A percentile compares a stretch with the other conserved stretches of the same genome.
These are phyloP conservation scores for Drosophila putrida DNA, from an alignment of 2,888 invertebrate genomes.

Conservation along the genomic window DNA sequence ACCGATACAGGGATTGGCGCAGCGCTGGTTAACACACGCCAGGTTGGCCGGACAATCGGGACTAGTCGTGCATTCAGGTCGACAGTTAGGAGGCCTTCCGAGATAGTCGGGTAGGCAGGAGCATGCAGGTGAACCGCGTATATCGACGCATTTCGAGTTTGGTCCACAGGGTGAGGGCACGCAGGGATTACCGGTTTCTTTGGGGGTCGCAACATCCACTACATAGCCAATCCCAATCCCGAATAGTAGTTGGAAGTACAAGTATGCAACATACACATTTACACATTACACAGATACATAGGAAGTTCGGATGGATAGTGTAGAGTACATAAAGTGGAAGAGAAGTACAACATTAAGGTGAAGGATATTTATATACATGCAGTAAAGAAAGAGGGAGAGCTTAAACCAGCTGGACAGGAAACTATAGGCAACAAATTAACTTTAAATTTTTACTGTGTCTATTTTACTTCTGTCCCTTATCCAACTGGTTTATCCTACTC, in stretches of 20 bases:
- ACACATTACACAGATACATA: constrained; percentile 65
- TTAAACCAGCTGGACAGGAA: constrained; percentile 55
- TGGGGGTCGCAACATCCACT: constrained; percentile 85
- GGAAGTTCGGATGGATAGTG: constrained; percentile 60
- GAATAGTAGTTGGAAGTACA: constrained; percentile 49
- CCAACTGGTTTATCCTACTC: constrained; percentile 39
- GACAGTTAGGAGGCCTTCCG: constrained; percentile 94
- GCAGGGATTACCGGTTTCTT: constrained; percentile 91
- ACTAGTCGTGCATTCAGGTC: constrained; percentile 91
- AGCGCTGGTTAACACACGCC: constrained; percentile 92
- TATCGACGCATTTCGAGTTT: constrained; percentile 91
- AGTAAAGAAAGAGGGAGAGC: constrained; percentile 32
- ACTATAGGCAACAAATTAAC: constrained; percentile 2
- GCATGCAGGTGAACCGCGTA: constrained; percentile 92
- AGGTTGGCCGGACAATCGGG: constrained; percentile 91
- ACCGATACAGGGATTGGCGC: constrained; percentile 92
- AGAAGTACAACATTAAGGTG: constrained; percentile 65
- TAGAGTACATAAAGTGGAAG: constrained; percentile 55
- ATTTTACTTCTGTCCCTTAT: constrained; percentile 5
- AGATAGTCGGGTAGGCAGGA: constrained; percentile 92
- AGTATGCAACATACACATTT: constrained; percentile 34
- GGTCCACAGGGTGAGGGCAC: constrained; percentile 94
- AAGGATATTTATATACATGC: constrained; percentile 76
- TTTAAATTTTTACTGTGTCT: background rate
- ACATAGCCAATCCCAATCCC: constrained; percentile 63